Evolutionary conservation across 1,140 invertebrate species (phyloP).

Genomic region (Vanessa atalanta): DNA sequence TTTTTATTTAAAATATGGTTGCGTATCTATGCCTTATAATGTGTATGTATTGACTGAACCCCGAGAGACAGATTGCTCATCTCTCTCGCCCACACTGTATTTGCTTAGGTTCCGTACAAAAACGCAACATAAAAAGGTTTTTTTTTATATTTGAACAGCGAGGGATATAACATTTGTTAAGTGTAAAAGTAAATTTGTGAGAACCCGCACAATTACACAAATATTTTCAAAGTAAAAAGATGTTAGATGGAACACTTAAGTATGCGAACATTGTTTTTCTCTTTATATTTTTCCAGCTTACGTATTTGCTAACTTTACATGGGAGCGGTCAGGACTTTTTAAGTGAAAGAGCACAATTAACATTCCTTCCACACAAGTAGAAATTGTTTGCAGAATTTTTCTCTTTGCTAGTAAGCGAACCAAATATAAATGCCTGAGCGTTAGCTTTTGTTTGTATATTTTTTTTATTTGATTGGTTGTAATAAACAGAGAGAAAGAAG

Average conservation of each 20-base stretch:
- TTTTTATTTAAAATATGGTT: conserved; percentile 36
- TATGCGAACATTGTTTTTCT: conserved; percentile 35
- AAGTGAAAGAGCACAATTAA: conserved; percentile 48
- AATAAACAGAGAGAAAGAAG: conserved; percentile 12
- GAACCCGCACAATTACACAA: conserved; percentile 48
- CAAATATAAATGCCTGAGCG: conserved; percentile 35
- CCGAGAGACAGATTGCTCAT: conserved; percentile 48
- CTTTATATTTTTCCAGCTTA: conserved; percentile 31
- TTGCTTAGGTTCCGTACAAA: conserved; percentile 60
- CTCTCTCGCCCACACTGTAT: conserved; percentile 48
- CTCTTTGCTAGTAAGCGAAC: conserved; percentile 29
- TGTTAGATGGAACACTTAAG: conserved; percentile 41
- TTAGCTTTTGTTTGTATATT: conserved; percentile 22
- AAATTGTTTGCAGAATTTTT: conserved; percentile 45
- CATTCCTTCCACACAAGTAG: conserved; percentile 46
- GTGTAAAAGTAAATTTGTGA: conserved; percentile 59
- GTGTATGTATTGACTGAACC: conserved; percentile 39
- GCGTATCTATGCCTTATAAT: conserved; percentile 29
- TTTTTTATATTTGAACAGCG: conserved; percentile 53
- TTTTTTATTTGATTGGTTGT: conserved; percentile 29
- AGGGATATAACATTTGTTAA: conserved; percentile 52
- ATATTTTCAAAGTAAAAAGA: conserved; percentile 48
- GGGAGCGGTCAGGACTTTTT: conserved; percentile 38
- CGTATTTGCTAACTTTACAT: conserved; percentile 38
- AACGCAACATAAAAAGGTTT: conserved; percentile 46